Evolutionary conservation across 2,888 invertebrate genomes (phyloP), one percentile per base, ranked within the genome.

Genomic region (Drosophila mimetica): DNA sequence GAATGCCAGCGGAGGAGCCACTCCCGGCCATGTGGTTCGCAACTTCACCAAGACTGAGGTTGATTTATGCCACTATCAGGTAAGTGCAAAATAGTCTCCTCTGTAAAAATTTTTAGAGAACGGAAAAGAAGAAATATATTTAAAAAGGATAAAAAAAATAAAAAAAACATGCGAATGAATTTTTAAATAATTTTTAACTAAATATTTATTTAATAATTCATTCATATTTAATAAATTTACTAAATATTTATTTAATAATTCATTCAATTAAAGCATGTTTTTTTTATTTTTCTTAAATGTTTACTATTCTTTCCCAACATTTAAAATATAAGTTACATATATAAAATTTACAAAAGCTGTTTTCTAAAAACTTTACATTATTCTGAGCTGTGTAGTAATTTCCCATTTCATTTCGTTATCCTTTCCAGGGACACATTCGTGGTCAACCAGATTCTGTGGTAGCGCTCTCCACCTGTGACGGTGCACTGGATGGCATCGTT

Each of bases 381-480:
- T 61, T 14, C 37, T 22, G 7, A 37, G 9, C 37, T 39, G 4
- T 52, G 6, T 48, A 22, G 44, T 42, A 41, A 63, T 51, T 64
- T 53, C 46, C 30, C 0, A 30, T 54, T 61, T 42, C 22, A 14
- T 61, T 71, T 46, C 28, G 13, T 39, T 63, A 64, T 13, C 30
- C 39, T 14, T n/a, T n/a, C 51, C 74, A 92, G 83, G 97, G 97
- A 61, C 93, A 93, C 72, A 93, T 97, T 58, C 93, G 95, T 71
- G 95, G 94, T 64, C 93, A 93, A 76, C 93, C 93, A 1, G 92
- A 93, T 60, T 97, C 97, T 4, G 95, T 95, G 95, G 97, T 94
- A 55, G 97, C 97, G 1, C 90, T 97, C 51, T 97, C 97, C 51
- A 97, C 97, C 4, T 97, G 97, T 90, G 84, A 84, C 73, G 92